These are phyloP conservation scores for Microchirus variegatus DNA, from an alignment of 2,797 vertebrate species.

Conservation along the genomic window DNA sequence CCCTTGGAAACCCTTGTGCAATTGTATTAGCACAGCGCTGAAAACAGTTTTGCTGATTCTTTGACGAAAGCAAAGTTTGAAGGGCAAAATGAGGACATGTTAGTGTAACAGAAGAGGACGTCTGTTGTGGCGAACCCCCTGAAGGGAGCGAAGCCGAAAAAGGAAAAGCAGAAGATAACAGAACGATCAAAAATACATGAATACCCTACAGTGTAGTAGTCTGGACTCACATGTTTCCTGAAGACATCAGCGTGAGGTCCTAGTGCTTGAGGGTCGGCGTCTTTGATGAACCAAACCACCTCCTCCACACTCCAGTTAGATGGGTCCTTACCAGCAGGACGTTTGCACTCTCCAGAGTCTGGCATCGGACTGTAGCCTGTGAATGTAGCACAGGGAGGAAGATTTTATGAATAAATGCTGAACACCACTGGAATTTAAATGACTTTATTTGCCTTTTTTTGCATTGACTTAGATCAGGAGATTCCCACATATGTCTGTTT, in stretches of 20 bases:
- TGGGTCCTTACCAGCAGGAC: slow-evolving; percentile 87
- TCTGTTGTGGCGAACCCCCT: too few relatives aligned
- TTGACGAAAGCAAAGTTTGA: too few relatives aligned
- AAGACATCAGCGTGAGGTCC: slow-evolving; percentile 92
- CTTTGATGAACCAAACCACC: slow-evolving; percentile 91
- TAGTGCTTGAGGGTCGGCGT: slow-evolving; percentile 91
- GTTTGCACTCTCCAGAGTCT: slow-evolving; percentile 80
- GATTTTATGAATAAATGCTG: neutral
- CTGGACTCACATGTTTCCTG: slow-evolving; percentile 88
- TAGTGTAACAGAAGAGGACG: too few relatives aligned
- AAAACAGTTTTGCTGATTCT: too few relatives aligned
- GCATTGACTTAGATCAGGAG: neutral
- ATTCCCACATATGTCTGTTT: too few relatives aligned
- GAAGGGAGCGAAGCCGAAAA: too few relatives aligned
- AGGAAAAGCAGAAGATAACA: too few relatives aligned
- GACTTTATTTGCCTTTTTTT: neutral
- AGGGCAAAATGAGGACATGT: too few relatives aligned
- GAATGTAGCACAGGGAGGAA: neutral
- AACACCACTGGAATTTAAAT: neutral
- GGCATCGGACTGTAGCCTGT: slow-evolving; percentile 59
- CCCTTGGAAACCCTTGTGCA: too few relatives aligned
- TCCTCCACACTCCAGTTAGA: slow-evolving; percentile 92
- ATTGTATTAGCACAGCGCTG: too few relatives aligned
- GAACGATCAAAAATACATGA: too few relatives aligned
- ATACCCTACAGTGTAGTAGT: neutral